Percentiles rank a stretch among this genome's conserved stretches.
Evolutionary conservation across 2,797 vertebrate genomes (phyloP).

Genomic region (Falco naumanni): DNA sequence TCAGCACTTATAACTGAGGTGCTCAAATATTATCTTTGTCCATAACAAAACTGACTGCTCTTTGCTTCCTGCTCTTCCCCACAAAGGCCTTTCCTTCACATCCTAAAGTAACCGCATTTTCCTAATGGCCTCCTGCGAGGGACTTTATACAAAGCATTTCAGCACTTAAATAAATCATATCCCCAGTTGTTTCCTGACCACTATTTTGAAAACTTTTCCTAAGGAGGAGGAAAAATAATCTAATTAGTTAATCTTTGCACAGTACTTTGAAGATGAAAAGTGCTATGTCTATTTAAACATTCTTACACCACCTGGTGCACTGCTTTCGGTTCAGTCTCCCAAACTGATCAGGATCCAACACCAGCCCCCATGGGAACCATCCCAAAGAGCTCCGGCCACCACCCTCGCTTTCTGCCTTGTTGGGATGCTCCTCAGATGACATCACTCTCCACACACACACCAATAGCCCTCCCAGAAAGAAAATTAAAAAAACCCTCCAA

Average conservation of each 20-base stretch:
- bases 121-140: slow-evolving; percentile 37
- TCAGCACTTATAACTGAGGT: background rate
- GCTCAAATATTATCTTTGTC: background rate
- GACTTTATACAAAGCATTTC: slow-evolving; percentile 42
- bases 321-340: slow-evolving; percentile 23
- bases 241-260: slow-evolving; percentile 59
- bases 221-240: slow-evolving; percentile 34
- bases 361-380: background rate
- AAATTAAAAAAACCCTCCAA: background rate
- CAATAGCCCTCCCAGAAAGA: background rate
- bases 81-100: background rate
- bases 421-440: background rate
- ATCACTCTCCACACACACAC: background rate
- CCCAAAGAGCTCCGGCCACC: background rate
- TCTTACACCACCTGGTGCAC: background rate
- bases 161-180: slow-evolving; percentile 63
- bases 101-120: slow-evolving; percentile 24
- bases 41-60: background rate
- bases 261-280: slow-evolving; percentile 73
- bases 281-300: slow-evolving; percentile 54
- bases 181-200: background rate
- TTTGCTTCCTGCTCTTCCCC: background rate
- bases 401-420: background rate
- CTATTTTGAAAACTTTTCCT: slow-evolving; percentile 14
- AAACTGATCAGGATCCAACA: slow-evolving; percentile 11